Evolutionary conservation across 2,888 invertebrate species (phyloP), one percentile per base, ranked within the genome.

Genomic region (Tillus elongatus): DNA sequence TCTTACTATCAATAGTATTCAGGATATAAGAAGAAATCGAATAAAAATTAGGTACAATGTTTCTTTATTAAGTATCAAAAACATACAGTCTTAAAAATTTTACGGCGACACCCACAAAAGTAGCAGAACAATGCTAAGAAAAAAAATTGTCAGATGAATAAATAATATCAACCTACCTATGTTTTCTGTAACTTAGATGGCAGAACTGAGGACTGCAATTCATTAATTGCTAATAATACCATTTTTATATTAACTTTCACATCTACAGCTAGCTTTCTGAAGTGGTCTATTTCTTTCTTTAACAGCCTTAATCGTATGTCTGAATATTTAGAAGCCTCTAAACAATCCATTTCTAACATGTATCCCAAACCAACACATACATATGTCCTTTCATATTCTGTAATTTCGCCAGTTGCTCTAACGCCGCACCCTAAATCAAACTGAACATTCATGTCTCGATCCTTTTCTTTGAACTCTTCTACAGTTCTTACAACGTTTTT

Each of bases 201-300:
- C n/a, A n/a, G n/a, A n/a, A n/a, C n/a, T n/a, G n/a, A n/a, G n/a
- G n/a, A n/a, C n/a, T 57, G 54, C 37, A 66, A 45, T 48, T 66
- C 64, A 50, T 55, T 56, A 10, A 66, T 58, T 12, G 61, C 66
- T 41, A 66, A 51, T 15, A 66, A 47, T 30, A 58, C 56, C 44
- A 64, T 47, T 45, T 66, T 66, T 41, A 66, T 64, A 44, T 64
- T 59, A 12, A 61, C 63, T 43, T 66, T 66, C 30, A 66, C 57
- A 39, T 61, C 49, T 26, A 61, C 61, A 35, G 64, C 64, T 28
- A 63, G 45, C 38, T 61, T 49, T 43, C 61, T 48, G 39, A 55
- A 53, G 46, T 65, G 64, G 4, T 57, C 54, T 37, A 64, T 59
- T 50, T 66, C 60, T 39, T 54, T 58, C 34, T 57, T 52, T 32